Conservation (phyloP, 2,113 vertebrate genomes). For the Notothenia coriiceps region DNA sequence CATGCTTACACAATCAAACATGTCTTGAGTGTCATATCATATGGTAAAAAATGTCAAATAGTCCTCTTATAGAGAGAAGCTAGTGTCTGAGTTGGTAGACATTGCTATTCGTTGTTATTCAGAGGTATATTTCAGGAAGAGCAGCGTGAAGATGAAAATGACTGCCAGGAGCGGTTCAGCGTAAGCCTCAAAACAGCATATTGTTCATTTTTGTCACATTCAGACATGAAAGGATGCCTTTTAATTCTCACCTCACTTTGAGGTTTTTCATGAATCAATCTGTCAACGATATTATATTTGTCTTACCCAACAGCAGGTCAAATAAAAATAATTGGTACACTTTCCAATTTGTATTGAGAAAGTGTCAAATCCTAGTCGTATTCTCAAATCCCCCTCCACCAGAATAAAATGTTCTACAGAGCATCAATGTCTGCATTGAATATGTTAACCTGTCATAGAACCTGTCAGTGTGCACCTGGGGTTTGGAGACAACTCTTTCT, state of each 20-base stretch:
- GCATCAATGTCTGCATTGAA: slow-evolving; percentile 32
- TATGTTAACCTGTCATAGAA: slow-evolving; percentile 55
- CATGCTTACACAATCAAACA: neutral
- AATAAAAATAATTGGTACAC: slow-evolving; percentile 54
- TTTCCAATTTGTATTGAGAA: slow-evolving; percentile 50
- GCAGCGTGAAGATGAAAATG: slow-evolving; percentile 22
- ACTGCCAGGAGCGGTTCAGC: slow-evolving; percentile 20
- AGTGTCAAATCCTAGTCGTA: slow-evolving; percentile 32
- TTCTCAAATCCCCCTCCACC: slow-evolving; percentile 50
- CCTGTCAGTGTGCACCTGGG: slow-evolving; percentile 51
- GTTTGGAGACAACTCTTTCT: slow-evolving; percentile 37
- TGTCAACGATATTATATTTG: slow-evolving; percentile 31
- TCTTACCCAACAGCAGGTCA: slow-evolving; percentile 29
- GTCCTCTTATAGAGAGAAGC: slow-evolving; percentile 1
- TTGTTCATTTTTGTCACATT: slow-evolving; percentile 34
- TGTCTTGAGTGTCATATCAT: slow-evolving; percentile 1
- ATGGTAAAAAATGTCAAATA: slow-evolving; percentile 19
- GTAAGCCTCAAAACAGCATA: slow-evolving; percentile 28
- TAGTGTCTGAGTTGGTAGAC: slow-evolving; percentile 14
- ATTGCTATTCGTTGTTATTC: slow-evolving; percentile 60
- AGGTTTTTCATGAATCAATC: slow-evolving; percentile 14
- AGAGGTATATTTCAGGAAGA: slow-evolving; percentile 33
- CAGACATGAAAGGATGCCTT: slow-evolving; percentile 31
- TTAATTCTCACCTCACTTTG: slow-evolving; percentile 37
- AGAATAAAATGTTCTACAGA: slow-evolving; percentile 43